Conservation (phyloP, 2,797 vertebrate genomes). For the Macrochelys suwanniensis region DNA sequence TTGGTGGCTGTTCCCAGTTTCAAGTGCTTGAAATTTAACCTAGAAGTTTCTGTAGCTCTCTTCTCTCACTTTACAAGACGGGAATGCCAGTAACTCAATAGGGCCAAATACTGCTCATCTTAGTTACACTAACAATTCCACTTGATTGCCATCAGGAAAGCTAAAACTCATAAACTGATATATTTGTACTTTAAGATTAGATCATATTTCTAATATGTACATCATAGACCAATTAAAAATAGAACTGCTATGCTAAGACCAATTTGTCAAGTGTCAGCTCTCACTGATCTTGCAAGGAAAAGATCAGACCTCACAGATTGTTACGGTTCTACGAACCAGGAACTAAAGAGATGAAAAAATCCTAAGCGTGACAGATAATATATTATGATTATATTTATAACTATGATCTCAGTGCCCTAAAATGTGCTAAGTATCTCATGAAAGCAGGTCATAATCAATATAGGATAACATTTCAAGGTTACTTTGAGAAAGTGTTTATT, state of each 20-base stretch:
- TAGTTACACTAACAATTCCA: neutral
- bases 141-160: neutral
- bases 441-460: neutral
- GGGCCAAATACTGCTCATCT: neutral
- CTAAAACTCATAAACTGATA: neutral
- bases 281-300: neutral
- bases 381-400: neutral
- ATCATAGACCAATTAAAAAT: constrained; percentile 12
- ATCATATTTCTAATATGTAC: neutral
- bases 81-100: neutral
- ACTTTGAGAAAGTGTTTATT: neutral
- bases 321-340: neutral
- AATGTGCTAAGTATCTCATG: neutral
- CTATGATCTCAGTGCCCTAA: neutral
- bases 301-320: neutral
- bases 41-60: neutral
- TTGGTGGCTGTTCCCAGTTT: constrained; percentile 49
- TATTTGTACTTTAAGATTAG: constrained; percentile 10
- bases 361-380: neutral
- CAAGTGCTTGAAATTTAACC: constrained; percentile 52
- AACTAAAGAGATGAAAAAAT: neutral
- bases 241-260: neutral
- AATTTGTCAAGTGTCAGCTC: neutral
- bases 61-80: neutral
- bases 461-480: neutral